Evolutionary conservation across 1,140 invertebrate species (phyloP), one percentile per base, ranked within the genome.

Genomic region (Pachypsylla venusta): DNA sequence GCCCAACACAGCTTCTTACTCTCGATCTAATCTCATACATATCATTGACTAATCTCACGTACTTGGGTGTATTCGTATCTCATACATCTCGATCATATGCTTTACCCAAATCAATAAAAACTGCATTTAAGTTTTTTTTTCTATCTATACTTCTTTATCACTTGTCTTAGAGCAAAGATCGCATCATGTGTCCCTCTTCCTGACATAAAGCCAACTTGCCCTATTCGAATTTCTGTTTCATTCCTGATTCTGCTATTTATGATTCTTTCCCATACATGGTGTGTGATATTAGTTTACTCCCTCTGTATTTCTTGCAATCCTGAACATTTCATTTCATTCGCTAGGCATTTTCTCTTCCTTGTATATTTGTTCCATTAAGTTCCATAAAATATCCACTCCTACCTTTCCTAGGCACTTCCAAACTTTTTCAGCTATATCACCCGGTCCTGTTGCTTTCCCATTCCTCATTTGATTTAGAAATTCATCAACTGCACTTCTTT

Each of bases 301-400:
- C n/a, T n/a, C n/a, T n/a, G n/a, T n/a, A n/a, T n/a, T n/a, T n/a
- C n/a, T n/a, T n/a, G n/a, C n/a, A n/a, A n/a, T n/a, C n/a, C n/a
- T n/a, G n/a, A n/a, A n/a, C n/a, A n/a, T 63, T 4, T 19, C 16
- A 63, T 56, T 26, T 57, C 16, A 58, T 54, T 59, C 22, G 55
- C 14, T 54, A 25, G 30, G 30, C 7, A 35, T 35, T 35, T 35
- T 35, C 30, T 54, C 53, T 54, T 54, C 19, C 14, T n/a, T 16
- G 3, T 14, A 54, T 24, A 20, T 24, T 54, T 55, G 1, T 56
- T 4, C 53, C 48, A 20, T 59, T 56, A n/a, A n/a, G 30, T 7
- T 35, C 60, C 28, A 12, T 7, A 53, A 20, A 20, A 24, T 7
- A 20, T 53, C 48, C 16, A 24, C n/a, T 20, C 22, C 22, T 7